Percentiles rank a stretch among this genome's conserved stretches.
phyloP scores from a whole-genome alignment of 2,797 vertebrate species.

The Simalia tracyae region DNA sequence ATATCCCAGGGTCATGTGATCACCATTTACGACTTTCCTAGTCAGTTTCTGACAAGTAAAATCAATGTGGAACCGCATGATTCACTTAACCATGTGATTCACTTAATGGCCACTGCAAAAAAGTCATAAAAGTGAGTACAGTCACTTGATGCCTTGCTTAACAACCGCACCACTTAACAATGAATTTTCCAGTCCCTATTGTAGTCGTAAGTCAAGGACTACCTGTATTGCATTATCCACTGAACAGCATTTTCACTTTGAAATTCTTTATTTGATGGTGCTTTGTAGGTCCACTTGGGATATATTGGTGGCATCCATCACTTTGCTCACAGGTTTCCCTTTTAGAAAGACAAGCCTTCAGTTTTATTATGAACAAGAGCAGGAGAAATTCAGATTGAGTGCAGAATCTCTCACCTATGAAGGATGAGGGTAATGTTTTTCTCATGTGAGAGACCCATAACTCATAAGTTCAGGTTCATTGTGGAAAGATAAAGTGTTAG shows the following conservation, averaged over 20 bases:
- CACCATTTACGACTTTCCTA: too few relatives aligned
- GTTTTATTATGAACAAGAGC: constrained; percentile 1
- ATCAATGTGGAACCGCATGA: too few relatives aligned
- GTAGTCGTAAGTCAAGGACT: neutral
- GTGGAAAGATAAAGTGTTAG: neutral
- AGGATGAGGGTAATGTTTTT: constrained; percentile 26
- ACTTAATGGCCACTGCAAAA: too few relatives aligned
- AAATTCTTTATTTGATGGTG: neutral
- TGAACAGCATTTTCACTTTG: neutral
- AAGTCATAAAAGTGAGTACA: too few relatives aligned
- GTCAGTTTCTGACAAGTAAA: too few relatives aligned
- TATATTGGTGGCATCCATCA: neutral
- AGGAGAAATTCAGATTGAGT: constrained; percentile 1
- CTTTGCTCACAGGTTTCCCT: neutral
- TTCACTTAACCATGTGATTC: too few relatives aligned
- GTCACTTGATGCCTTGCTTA: too few relatives aligned
- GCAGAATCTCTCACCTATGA: neutral
- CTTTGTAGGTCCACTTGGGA: neutral
- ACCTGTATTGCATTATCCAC: neutral
- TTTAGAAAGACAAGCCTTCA: accelerated
- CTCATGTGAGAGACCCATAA: neutral
- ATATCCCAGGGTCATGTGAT: too few relatives aligned
- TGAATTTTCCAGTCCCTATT: too few relatives aligned
- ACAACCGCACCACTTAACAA: too few relatives aligned
- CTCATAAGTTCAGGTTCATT: neutral